Base-by-base conservation (phyloP, 2,888 invertebrate species). In the Drosophila multiciliata region DNA sequence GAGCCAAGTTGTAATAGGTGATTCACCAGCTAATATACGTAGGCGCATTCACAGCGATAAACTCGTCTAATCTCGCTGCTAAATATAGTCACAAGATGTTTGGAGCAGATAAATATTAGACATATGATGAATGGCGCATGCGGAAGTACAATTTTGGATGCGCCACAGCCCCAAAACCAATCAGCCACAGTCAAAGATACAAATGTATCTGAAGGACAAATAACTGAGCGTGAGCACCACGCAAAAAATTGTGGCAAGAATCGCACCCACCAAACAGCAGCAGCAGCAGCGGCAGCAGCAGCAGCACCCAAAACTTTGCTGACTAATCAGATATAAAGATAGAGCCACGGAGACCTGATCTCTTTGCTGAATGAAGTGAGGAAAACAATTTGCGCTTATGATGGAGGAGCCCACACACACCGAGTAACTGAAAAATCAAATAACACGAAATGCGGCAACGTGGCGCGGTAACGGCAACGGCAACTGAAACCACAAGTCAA, bases 401-500 rank as follows among this genome's bases (percentile, higher is more conserved):
- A 77, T 81, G 72, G 67, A 63, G 75, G 67, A 83, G 90, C 91
- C 91, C 91, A 91, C 91, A 91, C 91, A 91, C 91, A 91, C 89
- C 85, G 67, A 82, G 71, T 53, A 66, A 65, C 67, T 63, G 63
- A 70, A 50, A 45, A 73, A 42, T 59, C 38, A 45, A 66, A 58
- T 35, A 60, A 69, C 75, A 73, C 63, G 73, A 81, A 70, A 73
- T 64, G 77, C 80, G 72, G 65, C 57, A 59, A 61, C 20, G 49
- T 26, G 49, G 45, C 20, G n/a, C 8, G 11, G 35, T 35, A 53
- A 15, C 61, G 72, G 82, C 88, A 88, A 85, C 64, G 72, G 83
- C 87, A 87, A 87, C 80, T 73, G 82, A 89, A 89, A 86, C 89
- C 90, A 84, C 88, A 91, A 91, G 90, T 91, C 91, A 91, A 91